A percentile compares a stretch with the other conserved stretches of the same genome.
phyloP scores from a whole-genome alignment of 2,888 invertebrate genomes.

The Pomacea canaliculata region DNA sequence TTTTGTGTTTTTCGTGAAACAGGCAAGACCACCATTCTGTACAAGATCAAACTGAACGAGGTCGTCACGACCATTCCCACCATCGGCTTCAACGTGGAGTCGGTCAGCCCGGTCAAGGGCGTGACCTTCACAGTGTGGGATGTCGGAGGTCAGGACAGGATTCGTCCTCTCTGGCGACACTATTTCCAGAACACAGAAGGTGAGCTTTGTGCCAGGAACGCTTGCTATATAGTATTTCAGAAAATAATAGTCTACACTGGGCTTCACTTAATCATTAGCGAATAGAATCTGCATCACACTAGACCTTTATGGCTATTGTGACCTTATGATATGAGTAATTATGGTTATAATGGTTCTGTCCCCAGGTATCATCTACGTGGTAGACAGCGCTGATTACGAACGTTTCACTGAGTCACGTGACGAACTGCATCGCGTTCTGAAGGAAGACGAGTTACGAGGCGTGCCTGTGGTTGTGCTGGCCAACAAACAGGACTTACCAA shows the following conservation, averaged over 20 bases:
- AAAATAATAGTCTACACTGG: no score
- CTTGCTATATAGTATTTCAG: no score
- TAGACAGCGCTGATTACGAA: conserved; percentile 61
- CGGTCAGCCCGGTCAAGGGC: conserved; percentile 60
- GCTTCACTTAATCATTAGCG: no score
- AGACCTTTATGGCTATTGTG: no score
- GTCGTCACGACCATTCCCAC: conserved; percentile 64
- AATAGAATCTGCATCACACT: no score
- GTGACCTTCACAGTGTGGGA: conserved; percentile 69
- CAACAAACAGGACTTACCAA: conserved; percentile 67
- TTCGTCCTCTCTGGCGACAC: conserved; percentile 64
- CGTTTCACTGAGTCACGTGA: conserved; percentile 57
- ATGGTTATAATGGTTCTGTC: background rate
- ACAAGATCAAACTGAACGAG: conserved; percentile 66
- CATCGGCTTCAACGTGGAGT: conserved; percentile 69
- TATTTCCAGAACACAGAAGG: conserved; percentile 47
- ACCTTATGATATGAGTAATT: no score
- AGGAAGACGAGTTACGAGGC: conserved; percentile 52
- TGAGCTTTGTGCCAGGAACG: no score
- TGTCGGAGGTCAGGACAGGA: conserved; percentile 67
- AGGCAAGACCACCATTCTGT: conserved; percentile 1
- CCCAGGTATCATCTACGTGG: conserved; percentile 62
- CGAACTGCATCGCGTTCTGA: conserved; percentile 55
- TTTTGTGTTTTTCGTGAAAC: no score
- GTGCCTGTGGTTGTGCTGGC: conserved; percentile 66